Conservation (phyloP, 1,140 invertebrate species). For the Tribolium castaneum region DNA sequence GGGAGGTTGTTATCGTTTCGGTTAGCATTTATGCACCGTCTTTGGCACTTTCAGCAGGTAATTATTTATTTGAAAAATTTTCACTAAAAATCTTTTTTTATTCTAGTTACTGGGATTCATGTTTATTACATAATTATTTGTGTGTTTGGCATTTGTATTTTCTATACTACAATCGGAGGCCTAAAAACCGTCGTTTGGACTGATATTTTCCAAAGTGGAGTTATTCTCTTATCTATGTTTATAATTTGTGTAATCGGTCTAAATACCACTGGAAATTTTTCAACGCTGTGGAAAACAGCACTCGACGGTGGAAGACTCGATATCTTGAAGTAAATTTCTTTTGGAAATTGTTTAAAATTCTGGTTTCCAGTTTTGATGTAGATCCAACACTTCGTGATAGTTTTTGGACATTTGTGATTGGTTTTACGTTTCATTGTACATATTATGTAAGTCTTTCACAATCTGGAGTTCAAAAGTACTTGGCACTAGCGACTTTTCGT, state of each 20-base stretch:
- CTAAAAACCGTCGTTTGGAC: slow-evolving; percentile 80
- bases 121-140: too few species aligned
- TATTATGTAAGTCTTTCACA: not conserved
- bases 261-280: slow-evolving; percentile 72
- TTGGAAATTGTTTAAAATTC: not conserved
- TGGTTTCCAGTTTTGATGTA: not conserved
- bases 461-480: not conserved
- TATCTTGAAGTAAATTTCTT: slow-evolving; percentile 49
- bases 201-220: slow-evolving; percentile 75
- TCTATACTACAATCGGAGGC: slow-evolving; percentile 82
- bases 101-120: too few species aligned
- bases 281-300: slow-evolving; percentile 65
- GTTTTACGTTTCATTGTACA: not conserved
- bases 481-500: slow-evolving; percentile 38
- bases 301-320: slow-evolving; percentile 66
- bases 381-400: not conserved
- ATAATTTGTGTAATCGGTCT: slow-evolving; percentile 73
- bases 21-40: too few species aligned
- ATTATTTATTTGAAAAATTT: too few species aligned
- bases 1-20: too few species aligned
- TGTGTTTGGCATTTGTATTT: slow-evolving; percentile 79
- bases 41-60: too few species aligned
- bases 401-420: not conserved
- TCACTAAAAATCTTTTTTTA: too few species aligned
- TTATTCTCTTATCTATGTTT: slow-evolving; percentile 76